Base-by-base conservation (phyloP, 2,113 vertebrate species). In the Aegithalos caudatus region DNA sequence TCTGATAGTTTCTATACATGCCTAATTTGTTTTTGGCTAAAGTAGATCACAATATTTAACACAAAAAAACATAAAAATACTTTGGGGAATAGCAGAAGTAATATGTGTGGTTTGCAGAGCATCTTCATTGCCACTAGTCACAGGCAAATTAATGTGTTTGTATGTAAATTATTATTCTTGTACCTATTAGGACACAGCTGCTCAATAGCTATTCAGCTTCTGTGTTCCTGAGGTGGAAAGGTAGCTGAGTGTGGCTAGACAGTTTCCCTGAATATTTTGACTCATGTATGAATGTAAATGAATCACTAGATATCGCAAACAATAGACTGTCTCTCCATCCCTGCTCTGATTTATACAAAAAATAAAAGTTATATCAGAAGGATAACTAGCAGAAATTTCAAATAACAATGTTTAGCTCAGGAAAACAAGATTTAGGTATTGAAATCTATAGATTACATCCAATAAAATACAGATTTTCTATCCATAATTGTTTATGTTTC, bases 321-420 rank as follows among this genome's bases (percentile, higher is more conserved):
- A 27, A 25, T 4, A 61, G 17, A 45, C 15, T 84, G 9, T 37
- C 20, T 66, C 37, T 38, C 12, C 2, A 11, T 38, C 13, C 15
- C 28, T 17, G 2, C 10, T 81, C 19, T 4, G 57, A 57, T 69
- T 44, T 61, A 33, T 12, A 4, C 35, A 23, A 31, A 35, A 14
- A 65, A 27, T 19, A 35, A 44, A 71, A 57, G 3, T 28, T 0
- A 3, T 40, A 48, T 35, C 0, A 0, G 12, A 15, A 84, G 6
- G 8, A 71, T 7, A 54, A 13, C 1, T 1, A 81, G 38, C 11
- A 91, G 29, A 92, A 81, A 87, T 74, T 87, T 74, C 23, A 71
- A 79, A 81, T 61, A 40, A 27, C 8, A 61, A 3, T 48, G 2
- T 84, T 88, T 88, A 76, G 7, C 5, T 86, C 18, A 48, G 16